Base-by-base conservation (phyloP, 1,140 invertebrate species). In the Leptestheria dahalacensis region DNA sequence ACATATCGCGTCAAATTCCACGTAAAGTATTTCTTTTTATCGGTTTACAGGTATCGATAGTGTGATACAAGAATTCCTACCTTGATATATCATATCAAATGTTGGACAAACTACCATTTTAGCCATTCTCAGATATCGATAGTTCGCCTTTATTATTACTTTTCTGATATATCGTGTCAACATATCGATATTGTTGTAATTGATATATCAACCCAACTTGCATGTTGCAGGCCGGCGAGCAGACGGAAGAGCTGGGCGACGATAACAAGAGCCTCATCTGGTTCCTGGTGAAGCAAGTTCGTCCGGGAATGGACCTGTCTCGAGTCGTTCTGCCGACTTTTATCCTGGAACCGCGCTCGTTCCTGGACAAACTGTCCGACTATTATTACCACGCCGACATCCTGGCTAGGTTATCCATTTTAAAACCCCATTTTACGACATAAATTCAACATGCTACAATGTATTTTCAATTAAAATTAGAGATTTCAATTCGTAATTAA, bases 251-350 rank as follows among this genome's bases (percentile, higher is more conserved):
- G 70, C 78, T 97, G 25, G 86, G 85, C 12, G 92, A 97, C 54
- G 91, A 95, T 70, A 93, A 96, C 74, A 95, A 94, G 70, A 91
- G 88, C 23, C 73, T 96, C 28, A 85, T 97, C 66, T 95, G 91
- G 91, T 90, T 85, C 66, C 76, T 96, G 18, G 76, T 96, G 65
- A 95, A 95, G 72, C 91, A 96, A 79, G 88, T 94, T 66, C 77
- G 91, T 23, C 92, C 92, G 20, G 91, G 92, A 20, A 95, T 95
- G 91, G 92, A 95, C 74, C 73, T 96, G n/a, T 92, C 88, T 53
- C 91, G 93, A 73, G 91, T 96, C 26, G 90, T 93, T 9, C 73
- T 96, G 50, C 91, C 91, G 0, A 90, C 86, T 0, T 90, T 89
- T 67, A 88, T 90, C 58, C 69, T 96, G 54, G 92, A 96, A 69